These are phyloP conservation scores for Cerastis rubricosa DNA, from an alignment of 2,888 invertebrate species.

Conservation along the genomic window DNA sequence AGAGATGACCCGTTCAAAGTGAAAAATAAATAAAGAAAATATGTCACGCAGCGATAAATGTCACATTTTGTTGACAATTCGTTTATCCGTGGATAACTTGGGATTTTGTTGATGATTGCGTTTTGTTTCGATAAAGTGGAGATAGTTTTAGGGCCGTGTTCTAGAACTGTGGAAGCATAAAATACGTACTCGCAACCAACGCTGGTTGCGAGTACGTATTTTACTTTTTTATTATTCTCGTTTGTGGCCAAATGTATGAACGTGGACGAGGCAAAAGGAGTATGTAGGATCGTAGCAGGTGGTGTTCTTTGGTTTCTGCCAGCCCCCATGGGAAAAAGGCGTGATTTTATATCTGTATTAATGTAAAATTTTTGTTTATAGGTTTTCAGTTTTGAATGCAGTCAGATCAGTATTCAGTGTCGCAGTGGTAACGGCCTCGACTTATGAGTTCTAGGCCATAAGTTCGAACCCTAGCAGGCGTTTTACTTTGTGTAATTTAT, in stretches of 20 bases:
- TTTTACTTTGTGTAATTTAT: not conserved
- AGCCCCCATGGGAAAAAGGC: too few species aligned
- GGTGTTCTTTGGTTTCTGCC: too few species aligned
- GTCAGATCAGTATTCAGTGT: not conserved
- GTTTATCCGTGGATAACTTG: conserved; percentile 60
- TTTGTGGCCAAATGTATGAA: too few species aligned
- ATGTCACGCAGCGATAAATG: conserved; percentile 61
- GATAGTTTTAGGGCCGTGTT: not conserved
- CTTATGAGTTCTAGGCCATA: not conserved
- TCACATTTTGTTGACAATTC: conserved; percentile 64
- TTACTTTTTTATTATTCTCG: too few species aligned
- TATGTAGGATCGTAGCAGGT: too few species aligned
- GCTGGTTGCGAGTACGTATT: too few species aligned
- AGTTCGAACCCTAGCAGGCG: not conserved
- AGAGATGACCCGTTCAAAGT: conserved; percentile 62
- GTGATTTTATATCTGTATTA: too few species aligned
- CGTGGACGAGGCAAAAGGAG: too few species aligned
- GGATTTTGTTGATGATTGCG: conserved; percentile 55
- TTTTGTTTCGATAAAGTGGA: conserved; percentile 39
- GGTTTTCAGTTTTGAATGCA: not conserved
- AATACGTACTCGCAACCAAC: not conserved
- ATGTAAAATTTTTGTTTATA: not conserved
- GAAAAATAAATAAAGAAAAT: conserved; percentile 67
- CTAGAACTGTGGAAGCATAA: not conserved
- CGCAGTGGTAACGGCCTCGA: not conserved